Conservation (phyloP, 2,113 vertebrate genomes). For the Grus americana region DNA sequence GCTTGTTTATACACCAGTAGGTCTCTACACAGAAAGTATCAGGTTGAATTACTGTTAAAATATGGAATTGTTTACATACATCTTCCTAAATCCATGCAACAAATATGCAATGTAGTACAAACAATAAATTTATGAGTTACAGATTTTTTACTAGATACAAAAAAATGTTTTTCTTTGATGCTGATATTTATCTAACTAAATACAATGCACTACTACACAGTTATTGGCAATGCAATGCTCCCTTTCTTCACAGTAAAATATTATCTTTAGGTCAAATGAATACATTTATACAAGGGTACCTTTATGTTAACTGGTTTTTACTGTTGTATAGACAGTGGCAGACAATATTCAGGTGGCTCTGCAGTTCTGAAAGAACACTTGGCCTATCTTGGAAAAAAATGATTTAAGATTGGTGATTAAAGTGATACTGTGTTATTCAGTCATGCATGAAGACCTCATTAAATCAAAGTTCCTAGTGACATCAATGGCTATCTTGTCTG, state of each 20-base stretch:
- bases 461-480: background rate
- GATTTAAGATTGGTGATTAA: conserved; percentile 5
- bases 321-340: background rate
- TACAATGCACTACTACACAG: background rate
- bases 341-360: background rate
- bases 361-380: background rate
- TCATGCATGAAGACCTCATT: background rate
- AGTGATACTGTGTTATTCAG: conserved; percentile 15
- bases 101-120: background rate
- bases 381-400: background rate
- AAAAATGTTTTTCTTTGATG: background rate
- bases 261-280: background rate
- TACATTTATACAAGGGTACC: background rate
- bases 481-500: background rate
- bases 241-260: background rate
- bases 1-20: background rate
- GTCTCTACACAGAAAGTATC: background rate
- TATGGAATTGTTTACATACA: background rate
- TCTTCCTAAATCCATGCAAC: background rate
- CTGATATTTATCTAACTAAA: background rate
- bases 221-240: background rate
- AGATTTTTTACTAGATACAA: background rate
- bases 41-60: conserved; percentile 9
- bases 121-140: background rate
- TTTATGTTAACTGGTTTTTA: background rate